Evolutionary conservation across 2,113 vertebrate genomes (phyloP).

Genomic region (Stigmatopora nigra): DNA sequence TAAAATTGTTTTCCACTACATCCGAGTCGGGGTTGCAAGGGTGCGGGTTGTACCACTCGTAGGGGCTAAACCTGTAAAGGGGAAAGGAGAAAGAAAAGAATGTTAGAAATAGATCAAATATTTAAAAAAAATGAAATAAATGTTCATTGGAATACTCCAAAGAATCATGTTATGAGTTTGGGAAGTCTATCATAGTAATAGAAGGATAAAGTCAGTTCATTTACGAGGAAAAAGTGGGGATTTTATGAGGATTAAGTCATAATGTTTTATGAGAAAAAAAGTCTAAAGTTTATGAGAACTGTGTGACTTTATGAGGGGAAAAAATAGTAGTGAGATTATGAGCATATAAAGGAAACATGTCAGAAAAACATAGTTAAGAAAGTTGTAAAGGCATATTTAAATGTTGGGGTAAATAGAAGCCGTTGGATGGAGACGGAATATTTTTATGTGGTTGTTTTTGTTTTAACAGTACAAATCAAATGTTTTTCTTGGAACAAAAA

Average conservation of each 20-base stretch:
- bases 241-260: neutral
- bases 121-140: neutral
- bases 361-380: conserved; percentile 1
- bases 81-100: conserved; percentile 46
- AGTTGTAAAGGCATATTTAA: neutral
- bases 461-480: neutral
- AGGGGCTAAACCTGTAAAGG: conserved; percentile 91
- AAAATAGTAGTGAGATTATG: neutral
- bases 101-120: conserved; percentile 33
- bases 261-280: neutral
- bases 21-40: conserved; percentile 98
- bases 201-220: neutral
- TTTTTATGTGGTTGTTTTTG: neutral
- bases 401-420: neutral
- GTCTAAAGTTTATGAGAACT: neutral
- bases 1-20: conserved; percentile 99
- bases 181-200: neutral
- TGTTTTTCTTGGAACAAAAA: neutral
- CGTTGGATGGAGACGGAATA: neutral
- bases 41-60: conserved; percentile 99
- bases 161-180: neutral
- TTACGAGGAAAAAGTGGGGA: neutral
- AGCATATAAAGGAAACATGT: neutral
- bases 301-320: neutral
- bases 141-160: neutral